A percentile compares a stretch with the other conserved stretches of the same genome.
Evolutionary conservation across 2,888 invertebrate genomes (phyloP).

Genomic region (Chalcosyrphus nemorum): DNA sequence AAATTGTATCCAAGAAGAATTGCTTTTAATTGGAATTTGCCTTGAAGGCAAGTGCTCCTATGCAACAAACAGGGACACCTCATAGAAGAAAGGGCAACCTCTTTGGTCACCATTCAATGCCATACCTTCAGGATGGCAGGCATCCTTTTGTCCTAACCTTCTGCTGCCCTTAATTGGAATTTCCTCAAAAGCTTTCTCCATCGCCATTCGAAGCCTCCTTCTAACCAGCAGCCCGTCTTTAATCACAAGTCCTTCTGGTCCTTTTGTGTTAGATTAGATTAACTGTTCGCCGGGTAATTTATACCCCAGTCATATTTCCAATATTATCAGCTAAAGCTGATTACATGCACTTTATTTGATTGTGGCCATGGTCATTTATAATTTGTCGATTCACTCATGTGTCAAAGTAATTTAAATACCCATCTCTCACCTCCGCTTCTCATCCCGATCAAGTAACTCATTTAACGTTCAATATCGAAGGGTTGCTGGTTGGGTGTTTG

Average conservation of each 20-base stretch:
- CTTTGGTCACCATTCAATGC: too few relatives aligned
- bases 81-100: too few relatives aligned
- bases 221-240: not conserved
- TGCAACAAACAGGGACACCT: too few relatives aligned
- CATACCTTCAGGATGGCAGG: too few relatives aligned
- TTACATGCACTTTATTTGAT: constrained; percentile 66
- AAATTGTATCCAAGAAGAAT: too few relatives aligned
- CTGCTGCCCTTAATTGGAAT: too few relatives aligned
- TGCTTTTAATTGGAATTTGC: too few relatives aligned
- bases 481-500: too few relatives aligned
- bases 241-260: not conserved
- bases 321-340: constrained; percentile 65
- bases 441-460: constrained; percentile 15
- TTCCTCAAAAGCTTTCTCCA: too few relatives aligned
- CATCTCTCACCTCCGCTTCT: constrained; percentile 46
- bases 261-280: constrained; percentile 52
- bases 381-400: constrained; percentile 74
- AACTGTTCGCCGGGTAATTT: constrained; percentile 39
- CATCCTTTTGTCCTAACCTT: too few relatives aligned
- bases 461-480: constrained; percentile 18
- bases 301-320: constrained; percentile 55
- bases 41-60: too few relatives aligned
- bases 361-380: constrained; percentile 68
- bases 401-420: constrained; percentile 74
- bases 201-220: too few relatives aligned